Base-by-base conservation (phyloP, 2,888 invertebrate species). In the Deroplatys truncata region DNA sequence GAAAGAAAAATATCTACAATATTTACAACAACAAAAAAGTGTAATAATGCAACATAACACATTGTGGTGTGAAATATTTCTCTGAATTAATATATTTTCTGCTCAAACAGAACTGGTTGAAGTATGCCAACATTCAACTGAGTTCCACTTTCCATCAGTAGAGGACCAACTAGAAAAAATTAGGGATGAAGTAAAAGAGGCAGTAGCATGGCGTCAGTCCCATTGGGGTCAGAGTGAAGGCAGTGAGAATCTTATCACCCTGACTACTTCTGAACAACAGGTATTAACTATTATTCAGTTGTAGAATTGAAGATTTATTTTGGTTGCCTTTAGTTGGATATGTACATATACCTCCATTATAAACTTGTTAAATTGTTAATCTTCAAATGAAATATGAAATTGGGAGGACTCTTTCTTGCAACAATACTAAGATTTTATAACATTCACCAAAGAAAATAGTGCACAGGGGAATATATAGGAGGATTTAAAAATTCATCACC, bases 131-230 rank as follows among this genome's bases (percentile, higher is more conserved):
- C 94, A 95, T 93, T 97, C 98, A 0, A 98, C 99, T 2, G 99
- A 99, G 93, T 98, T 99, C 93, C 99, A 99, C 94, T 99, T 99
- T 94, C 95, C 96, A 0, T 95, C 96, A 92, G 95, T 98, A 90
- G 98, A 98, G 91, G 96, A 96, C 90, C 99, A 99, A 94, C 94
- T 99, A 91, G 96, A 97, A 91, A 95, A 95, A 92, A 96, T 97
- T 91, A 94, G 94, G 89, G 94, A 95, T 88, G 94, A 94, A 92
- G 94, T 96, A 82, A 94, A 95, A 91, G 94, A 94, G 49, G 95
- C 95, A 90, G 95, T 96, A 83, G 94, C 95, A 28, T 93, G 93
- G 93, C 92, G 93, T 72, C 93, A 93, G 89, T 91, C 92, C 29
- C 93, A 93, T 88, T 91, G 90, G 86, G 84, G 84, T 91, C 92